Conservation (phyloP, 2,888 invertebrate species). For the Megalurothrips usitatus region DNA sequence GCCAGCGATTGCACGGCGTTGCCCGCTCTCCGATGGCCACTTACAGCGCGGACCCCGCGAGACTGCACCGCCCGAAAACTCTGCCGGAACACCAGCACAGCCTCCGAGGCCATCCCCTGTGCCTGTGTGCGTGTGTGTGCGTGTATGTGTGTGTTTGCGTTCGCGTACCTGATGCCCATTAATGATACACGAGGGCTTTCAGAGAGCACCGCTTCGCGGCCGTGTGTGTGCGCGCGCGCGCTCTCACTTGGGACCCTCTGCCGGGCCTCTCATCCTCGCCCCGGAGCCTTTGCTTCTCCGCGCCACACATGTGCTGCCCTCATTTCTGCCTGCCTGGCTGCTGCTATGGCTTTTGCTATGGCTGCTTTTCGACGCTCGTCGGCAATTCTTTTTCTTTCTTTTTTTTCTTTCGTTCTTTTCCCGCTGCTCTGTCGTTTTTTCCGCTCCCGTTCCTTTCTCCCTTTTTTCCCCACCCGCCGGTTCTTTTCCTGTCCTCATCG, state of each 20-base stretch:
- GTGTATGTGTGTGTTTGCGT: background rate
- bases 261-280: background rate
- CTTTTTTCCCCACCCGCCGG: no score
- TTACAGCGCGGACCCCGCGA: background rate
- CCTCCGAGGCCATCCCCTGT: no score
- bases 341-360: no score
- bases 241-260: constrained; percentile 16
- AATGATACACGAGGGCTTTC: constrained; percentile 26
- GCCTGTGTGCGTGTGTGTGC: background rate
- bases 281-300: no score
- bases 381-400: background rate
- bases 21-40: background rate
- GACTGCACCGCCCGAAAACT: background rate
- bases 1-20: no score
- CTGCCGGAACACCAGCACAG: background rate
- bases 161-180: background rate
- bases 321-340: no score
- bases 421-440: no score
- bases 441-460: no score
- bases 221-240: background rate
- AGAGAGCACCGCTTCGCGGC: background rate
- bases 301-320: no score
- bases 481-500: no score
- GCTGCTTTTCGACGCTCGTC: no score
- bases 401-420: background rate